These are phyloP conservation scores for Notodonta ziczac DNA, from an alignment of 2,888 invertebrate species.

Conservation along the genomic window DNA sequence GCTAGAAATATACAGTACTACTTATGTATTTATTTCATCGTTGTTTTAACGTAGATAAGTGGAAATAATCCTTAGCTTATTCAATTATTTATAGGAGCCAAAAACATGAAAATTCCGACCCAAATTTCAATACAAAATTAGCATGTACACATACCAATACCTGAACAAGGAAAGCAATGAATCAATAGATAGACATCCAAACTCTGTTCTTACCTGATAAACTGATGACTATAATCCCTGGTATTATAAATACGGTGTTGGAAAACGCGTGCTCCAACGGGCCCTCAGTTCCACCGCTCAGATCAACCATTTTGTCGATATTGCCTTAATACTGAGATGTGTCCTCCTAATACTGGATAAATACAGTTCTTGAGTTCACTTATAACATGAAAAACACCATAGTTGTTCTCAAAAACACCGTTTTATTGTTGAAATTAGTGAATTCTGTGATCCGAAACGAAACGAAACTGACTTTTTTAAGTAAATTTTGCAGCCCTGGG, in stretches of 20 bases:
- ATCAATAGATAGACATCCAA: constrained; percentile 2
- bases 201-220: constrained; percentile 87
- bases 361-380: constrained; percentile 16
- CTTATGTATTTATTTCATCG: no score
- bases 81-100: no score
- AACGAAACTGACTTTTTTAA: constrained; percentile 6
- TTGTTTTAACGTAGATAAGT: no score
- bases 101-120: neutral
- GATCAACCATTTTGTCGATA: constrained; percentile 90
- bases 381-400: constrained; percentile 21
- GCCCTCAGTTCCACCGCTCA: constrained; percentile 91
- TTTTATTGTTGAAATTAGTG: constrained; percentile 9
- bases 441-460: constrained; percentile 16
- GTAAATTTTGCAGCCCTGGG: no score
- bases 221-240: constrained; percentile 91
- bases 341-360: constrained; percentile 25
- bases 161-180: neutral
- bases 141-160: neutral
- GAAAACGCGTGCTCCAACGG: constrained; percentile 95
- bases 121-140: neutral
- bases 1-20: no score
- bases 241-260: constrained; percentile 93
- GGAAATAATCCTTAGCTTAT: no score
- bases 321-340: constrained; percentile 53
- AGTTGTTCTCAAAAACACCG: neutral